Conservation (phyloP, 2,888 invertebrate species). For the Drosophila merina region DNA sequence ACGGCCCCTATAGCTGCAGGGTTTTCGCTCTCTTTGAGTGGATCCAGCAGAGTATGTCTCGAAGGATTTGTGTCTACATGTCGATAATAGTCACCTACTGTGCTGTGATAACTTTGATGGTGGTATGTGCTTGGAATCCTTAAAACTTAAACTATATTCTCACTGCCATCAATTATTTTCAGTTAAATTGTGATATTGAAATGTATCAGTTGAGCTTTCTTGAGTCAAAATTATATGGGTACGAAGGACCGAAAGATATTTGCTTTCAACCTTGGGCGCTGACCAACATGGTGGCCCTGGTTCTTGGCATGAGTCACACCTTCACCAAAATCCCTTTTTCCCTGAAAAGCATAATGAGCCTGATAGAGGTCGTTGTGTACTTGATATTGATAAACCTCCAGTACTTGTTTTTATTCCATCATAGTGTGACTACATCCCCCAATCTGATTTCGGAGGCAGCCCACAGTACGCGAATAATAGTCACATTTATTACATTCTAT, state of each 20-base stretch:
- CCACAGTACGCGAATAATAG: conserved; percentile 89
- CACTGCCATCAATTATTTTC: conserved; percentile 20
- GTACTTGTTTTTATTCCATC: conserved; percentile 85
- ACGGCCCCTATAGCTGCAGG: not conserved
- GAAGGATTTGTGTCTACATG: not conserved
- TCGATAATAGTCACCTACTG: not conserved
- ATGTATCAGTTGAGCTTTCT: conserved; percentile 15
- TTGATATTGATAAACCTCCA: conserved; percentile 87
- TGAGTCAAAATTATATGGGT: conserved; percentile 45
- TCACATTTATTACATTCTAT: conserved; percentile 90
- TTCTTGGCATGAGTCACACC: conserved; percentile 88
- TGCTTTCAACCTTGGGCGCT: conserved; percentile 74
- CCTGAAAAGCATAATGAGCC: conserved; percentile 87
- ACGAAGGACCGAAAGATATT: conserved; percentile 16
- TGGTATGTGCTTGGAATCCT: not conserved
- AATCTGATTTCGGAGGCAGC: conserved; percentile 87
- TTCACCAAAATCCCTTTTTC: conserved; percentile 93
- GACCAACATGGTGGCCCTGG: conserved; percentile 81
- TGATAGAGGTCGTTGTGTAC: conserved; percentile 88
- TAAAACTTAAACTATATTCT: no score
- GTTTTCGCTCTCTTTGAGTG: not conserved
- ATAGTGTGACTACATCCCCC: conserved; percentile 88
- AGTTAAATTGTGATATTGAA: conserved; percentile 75
- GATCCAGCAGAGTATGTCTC: not conserved
- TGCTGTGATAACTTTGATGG: not conserved